Base-by-base conservation (phyloP, 2,888 invertebrate species). In the Stomorhina lunata region DNA sequence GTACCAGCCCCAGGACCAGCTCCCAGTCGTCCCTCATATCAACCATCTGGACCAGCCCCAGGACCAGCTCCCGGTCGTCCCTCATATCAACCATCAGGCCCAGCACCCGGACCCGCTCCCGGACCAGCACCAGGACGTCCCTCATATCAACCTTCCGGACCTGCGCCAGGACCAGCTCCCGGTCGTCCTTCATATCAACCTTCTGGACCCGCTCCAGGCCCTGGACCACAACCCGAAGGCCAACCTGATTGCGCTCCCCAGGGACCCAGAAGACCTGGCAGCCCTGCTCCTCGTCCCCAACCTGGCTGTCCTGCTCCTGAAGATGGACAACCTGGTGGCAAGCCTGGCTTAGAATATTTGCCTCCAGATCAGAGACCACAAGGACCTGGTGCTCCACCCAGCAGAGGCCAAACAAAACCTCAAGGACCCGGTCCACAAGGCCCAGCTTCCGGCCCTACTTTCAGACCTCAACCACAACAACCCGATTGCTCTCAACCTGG, bases 181-280 rank as follows among this genome's bases (percentile, higher is more conserved):
- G 84, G 57, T 50, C 77, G 86, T 65, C 86, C 61, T 9, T 43
- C 25, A 43, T 32, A 0, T 78, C 86, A 5, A 82, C 86, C 79
- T 5, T 45, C 55, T 7, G 2, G 71, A 6, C 80, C 84, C 2
- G 69, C 78, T 15, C 85, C 87, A 0, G 86, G 87, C 0, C 86
- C 86, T n/a, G 81, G 63, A 2, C 78, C 86, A 7, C 84, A 85
- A 10, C 84, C 86, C 4, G 84, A 45, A n/a, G 40, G 40, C 25
- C 86, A 86, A n/a, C 86, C 86, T 0, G 86, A 86, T 0, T 85
- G 84, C n/a, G 81, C 85, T 34, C 88, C 9, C 27, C 79, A 20
- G 76, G 86, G 78, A 4, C 80, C 83, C 1, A 73, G 63, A 43
- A 81, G 84, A 43, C 71, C 83, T 15, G 80, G 77, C 37, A 69